Evolutionary conservation across 2,888 invertebrate genomes (phyloP).

Genomic region (Suillia variegata): DNA sequence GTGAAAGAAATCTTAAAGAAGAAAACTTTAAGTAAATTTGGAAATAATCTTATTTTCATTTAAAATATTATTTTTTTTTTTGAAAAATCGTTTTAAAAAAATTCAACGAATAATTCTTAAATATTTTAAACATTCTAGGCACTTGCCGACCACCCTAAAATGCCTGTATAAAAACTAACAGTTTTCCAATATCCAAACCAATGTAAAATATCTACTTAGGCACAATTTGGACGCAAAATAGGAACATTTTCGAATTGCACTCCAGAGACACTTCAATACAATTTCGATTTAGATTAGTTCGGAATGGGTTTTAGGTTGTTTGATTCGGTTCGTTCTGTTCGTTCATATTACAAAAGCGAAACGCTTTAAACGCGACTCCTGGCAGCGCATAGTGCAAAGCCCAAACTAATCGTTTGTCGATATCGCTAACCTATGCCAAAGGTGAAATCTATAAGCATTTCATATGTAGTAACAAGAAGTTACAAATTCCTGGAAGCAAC

Average conservation of each 20-base stretch:
- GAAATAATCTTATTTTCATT: no score
- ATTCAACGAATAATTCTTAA: no score
- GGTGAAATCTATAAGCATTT: no score
- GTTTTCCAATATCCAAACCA: neutral
- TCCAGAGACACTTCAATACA: conserved; percentile 44
- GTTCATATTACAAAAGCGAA: neutral
- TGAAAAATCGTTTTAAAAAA: no score
- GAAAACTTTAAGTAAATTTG: no score
- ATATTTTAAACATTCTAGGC: no score
- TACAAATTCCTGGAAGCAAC: neutral
- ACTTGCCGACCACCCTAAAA: no score
- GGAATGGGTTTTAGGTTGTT: no score
- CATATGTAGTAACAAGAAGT: no score
- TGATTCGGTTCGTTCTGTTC: neutral
- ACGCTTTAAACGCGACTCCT: neutral
- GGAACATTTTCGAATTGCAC: conserved; percentile 46
- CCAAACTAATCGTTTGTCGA: neutral
- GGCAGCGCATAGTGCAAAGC: neutral
- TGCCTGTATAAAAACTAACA: conserved; percentile 5
- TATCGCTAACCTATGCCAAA: neutral
- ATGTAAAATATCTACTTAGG: conserved; percentile 44
- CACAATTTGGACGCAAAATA: conserved; percentile 53
- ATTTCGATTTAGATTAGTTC: conserved; percentile 4
- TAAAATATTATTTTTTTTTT: no score
- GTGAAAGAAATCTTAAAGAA: no score